These are phyloP conservation scores for Tinamus major DNA, from an alignment of 2,797 vertebrate species.

Conservation along the genomic window DNA sequence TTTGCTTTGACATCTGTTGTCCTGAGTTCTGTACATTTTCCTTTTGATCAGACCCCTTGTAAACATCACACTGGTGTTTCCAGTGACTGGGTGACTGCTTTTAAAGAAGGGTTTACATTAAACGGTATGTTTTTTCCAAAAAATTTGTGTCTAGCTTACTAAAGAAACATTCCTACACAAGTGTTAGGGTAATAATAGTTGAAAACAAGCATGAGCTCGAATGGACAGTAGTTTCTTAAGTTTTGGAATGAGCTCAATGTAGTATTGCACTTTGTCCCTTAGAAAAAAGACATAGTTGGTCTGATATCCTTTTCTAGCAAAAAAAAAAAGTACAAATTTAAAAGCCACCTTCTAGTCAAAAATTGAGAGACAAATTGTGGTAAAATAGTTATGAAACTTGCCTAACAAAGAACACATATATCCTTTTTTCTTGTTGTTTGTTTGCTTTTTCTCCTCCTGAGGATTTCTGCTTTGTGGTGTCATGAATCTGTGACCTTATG, in stretches of 20 bases:
- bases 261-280: not conserved
- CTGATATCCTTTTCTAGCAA: not conserved
- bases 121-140: not conserved
- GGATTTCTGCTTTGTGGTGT: not conserved
- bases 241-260: not conserved
- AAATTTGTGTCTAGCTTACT: not conserved
- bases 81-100: not conserved
- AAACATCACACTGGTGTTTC: not conserved
- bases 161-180: not conserved
- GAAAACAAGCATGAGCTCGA: not conserved
- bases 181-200: not conserved
- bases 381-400: not conserved
- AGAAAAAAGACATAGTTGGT: fast-evolving
- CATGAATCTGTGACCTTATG: not conserved
- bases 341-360: not conserved
- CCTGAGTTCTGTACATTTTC: not conserved
- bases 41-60: not conserved
- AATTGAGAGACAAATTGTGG: not conserved
- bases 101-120: not conserved
- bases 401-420: not conserved
- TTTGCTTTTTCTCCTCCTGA: not conserved
- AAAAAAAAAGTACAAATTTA: not conserved
- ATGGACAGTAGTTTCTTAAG: not conserved
- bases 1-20: not conserved
- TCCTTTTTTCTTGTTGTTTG: not conserved